Percentiles rank a stretch among this genome's conserved stretches.
phyloP scores from a whole-genome alignment of 2,888 invertebrate genomes.

The Mesoligia furuncula region DNA sequence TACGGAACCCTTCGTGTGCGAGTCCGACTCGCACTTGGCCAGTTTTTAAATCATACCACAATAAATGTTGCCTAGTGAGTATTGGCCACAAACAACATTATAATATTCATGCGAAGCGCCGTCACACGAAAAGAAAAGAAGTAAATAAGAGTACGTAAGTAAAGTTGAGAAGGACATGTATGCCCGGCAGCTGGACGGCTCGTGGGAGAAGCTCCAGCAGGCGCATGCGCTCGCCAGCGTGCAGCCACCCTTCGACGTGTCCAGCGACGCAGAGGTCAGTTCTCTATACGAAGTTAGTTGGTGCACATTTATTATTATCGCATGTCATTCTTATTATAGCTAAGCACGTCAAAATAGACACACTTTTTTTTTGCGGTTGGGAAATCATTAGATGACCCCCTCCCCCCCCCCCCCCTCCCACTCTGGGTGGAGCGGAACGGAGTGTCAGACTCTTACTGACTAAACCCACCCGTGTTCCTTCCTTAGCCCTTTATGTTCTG shows the following conservation, averaged over 20 bases:
- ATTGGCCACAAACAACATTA: neutral
- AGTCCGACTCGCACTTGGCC: too few species aligned
- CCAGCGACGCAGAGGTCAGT: constrained; percentile 94
- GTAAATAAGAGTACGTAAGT: neutral
- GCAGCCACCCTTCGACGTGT: constrained; percentile 97
- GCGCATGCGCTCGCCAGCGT: constrained; percentile 96
- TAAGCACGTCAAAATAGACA: too few species aligned
- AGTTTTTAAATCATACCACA: too few species aligned
- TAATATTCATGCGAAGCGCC: neutral
- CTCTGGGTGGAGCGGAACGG: too few species aligned
- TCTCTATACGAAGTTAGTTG: constrained; percentile 44
- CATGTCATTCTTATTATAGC: constrained; percentile 5
- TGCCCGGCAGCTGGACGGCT: constrained; percentile 88
- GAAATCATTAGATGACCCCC: too few species aligned
- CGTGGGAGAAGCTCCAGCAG: constrained; percentile 99
- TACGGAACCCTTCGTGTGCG: too few species aligned
- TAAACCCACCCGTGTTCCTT: too few species aligned
- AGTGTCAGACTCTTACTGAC: too few species aligned
- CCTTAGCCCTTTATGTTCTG: too few species aligned
- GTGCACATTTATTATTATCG: constrained; percentile 6
- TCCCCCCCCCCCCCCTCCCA: too few species aligned
- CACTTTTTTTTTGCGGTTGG: too few species aligned
- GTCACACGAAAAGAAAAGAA: neutral
- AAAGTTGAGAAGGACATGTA: neutral
- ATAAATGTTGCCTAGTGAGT: too few species aligned